Evolutionary conservation across 2,888 invertebrate species (phyloP), one percentile per base, ranked within the genome.

Genomic region (Drosophila paranaensis): DNA sequence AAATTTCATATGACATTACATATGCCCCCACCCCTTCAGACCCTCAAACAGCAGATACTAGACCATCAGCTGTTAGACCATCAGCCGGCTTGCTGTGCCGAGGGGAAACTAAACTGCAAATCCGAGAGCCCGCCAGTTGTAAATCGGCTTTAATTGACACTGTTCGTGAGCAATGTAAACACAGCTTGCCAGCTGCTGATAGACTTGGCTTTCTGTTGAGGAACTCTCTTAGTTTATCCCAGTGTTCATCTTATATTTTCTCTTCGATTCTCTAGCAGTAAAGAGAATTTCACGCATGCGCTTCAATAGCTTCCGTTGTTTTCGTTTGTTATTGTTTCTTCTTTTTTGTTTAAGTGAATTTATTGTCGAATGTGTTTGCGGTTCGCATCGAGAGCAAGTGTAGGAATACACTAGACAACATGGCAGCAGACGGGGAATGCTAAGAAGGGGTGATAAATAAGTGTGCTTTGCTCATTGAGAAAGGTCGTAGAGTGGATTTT

Each of bases 11-110:
- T 84, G 82, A n/a, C 37, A 79, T 64, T 57, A 65, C 75, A 6
- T 16, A 25, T 30, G 11, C 40, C n/a, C 56, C 6, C 16, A 33
- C 11, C 33, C 43, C 4, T 66, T 64, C 66, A 65, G 42, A 6
- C 11, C 42, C 51, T 53, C 11, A 37, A 20, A 20, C n/a, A n/a
- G n/a, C n/a, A n/a, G n/a, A n/a, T n/a, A 62, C 72, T 63, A 48
- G 8, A 11, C 50, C 68, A 76, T 84, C 88, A 84, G 88, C 88
- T 89, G 88, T 70, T 73, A 45, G n/a, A n/a, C n/a, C n/a, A n/a
- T n/a, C n/a, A n/a, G 61, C 67, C 61, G 64, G 54, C 58, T 46
- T 40, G 9, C 61, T 30, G 33, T 39, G 20, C 14, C 37, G 25
- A 20, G 9, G 20, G 37, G 10, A 37, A 20, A 25, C 37, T 46